Evolutionary conservation across 64 coral and sea anemone genomes (phyloP).

Genomic region (Orbicella faveolata): DNA sequence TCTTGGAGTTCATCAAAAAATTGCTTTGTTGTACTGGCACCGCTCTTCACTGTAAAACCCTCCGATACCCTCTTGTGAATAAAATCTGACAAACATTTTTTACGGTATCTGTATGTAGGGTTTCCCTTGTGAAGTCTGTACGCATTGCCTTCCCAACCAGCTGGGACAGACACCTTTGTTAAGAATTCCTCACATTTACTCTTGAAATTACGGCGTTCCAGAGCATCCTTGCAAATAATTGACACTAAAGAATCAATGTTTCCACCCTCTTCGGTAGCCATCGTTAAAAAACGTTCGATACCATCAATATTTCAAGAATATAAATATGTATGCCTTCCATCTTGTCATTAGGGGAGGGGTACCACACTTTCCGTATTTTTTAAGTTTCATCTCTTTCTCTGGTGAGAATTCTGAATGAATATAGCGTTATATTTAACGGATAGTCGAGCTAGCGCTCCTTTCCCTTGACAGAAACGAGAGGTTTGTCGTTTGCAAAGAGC

Average conservation of each 20-base stretch:
- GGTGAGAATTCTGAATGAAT: not conserved
- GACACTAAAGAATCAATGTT: not conserved
- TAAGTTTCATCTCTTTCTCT: not conserved
- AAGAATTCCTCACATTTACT: not conserved
- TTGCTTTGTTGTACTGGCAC: not conserved
- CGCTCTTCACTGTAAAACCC: not conserved
- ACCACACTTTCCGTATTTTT: not conserved
- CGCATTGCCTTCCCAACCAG: not conserved
- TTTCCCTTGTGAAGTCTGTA: not conserved
- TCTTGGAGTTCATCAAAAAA: constrained; percentile 18
- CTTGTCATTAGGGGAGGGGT: not conserved
- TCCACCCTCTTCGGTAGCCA: not conserved
- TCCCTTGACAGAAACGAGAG: not conserved
- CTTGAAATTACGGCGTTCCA: not conserved
- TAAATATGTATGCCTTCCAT: not conserved
- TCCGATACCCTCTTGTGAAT: not conserved
- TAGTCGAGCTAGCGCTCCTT: not conserved
- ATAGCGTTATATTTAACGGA: not conserved
- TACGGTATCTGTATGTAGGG: constrained; percentile 3
- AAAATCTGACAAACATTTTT: not conserved
- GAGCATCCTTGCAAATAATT: not conserved
- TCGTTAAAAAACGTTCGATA: not conserved
- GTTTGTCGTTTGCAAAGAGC: not conserved
- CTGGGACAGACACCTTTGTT: not conserved
- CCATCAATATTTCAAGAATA: too few relatives aligned